phyloP scores from a whole-genome alignment of 2,113 vertebrate genomes.

The Colistium nudipinnis region DNA sequence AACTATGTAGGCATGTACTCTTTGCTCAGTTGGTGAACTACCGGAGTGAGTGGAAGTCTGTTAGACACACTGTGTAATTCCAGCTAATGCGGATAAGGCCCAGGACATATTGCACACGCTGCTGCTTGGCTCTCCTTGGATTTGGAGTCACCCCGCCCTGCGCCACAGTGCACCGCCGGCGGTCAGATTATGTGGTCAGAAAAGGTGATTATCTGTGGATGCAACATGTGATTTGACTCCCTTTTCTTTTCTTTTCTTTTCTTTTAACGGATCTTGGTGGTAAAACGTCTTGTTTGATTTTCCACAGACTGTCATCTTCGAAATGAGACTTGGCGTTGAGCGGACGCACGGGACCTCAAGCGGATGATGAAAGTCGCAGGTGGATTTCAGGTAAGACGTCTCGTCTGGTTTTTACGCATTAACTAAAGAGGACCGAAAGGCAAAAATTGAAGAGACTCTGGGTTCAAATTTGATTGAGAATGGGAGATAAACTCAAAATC shows the following conservation, averaged over 20 bases:
- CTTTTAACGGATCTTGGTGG: neutral
- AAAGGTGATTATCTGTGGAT: constrained; percentile 23
- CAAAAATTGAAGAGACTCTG: neutral
- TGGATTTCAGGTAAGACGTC: constrained; percentile 63
- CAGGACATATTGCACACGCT: constrained; percentile 54
- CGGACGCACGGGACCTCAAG: neutral
- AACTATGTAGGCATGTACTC: too few species aligned
- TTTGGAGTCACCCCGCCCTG: constrained; percentile 51
- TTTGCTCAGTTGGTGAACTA: neutral
- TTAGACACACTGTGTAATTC: constrained; percentile 72
- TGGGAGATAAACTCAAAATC: rapidly evolving
- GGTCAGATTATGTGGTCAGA: constrained; percentile 42
- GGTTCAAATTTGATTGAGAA: neutral
- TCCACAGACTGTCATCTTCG: neutral
- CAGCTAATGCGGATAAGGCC: constrained; percentile 82
- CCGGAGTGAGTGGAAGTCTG: constrained; percentile 23
- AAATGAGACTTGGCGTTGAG: constrained; percentile 36
- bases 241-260: neutral
- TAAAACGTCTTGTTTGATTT: constrained; percentile 5
- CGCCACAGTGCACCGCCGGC: constrained; percentile 7
- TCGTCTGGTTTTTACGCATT: neutral
- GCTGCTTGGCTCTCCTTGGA: constrained; percentile 51
- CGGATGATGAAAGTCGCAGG: constrained; percentile 49
- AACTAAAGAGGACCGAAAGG: neutral
- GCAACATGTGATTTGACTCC: constrained; percentile 27